Evolutionary conservation across 2,113 vertebrate genomes (phyloP).

Genomic region (Bubo scandiacus): DNA sequence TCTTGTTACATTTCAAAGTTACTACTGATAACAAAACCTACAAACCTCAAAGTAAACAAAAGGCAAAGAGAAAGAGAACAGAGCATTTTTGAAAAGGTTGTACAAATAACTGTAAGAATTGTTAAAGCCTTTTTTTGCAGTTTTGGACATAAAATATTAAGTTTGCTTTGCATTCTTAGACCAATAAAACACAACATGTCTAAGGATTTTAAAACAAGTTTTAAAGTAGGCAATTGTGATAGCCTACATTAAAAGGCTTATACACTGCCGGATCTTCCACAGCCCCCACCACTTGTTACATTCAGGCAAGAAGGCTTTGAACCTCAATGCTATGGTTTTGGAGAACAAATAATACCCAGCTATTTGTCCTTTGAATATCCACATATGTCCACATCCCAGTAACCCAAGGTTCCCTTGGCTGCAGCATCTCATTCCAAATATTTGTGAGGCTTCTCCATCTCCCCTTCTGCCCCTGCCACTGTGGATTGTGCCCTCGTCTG

Average conservation of each 20-base stretch:
- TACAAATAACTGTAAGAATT: conserved; percentile 12
- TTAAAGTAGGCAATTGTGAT: not conserved
- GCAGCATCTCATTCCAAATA: accelerated
- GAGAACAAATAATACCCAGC: not conserved
- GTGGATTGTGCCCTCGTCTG: accelerated
- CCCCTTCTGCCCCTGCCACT: not conserved
- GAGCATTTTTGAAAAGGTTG: conserved; percentile 31
- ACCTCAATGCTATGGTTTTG: not conserved
- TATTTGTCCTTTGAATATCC: not conserved
- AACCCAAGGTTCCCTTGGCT: not conserved
- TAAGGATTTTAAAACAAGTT: not conserved
- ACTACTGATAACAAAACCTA: not conserved
- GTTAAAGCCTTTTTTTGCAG: not conserved
- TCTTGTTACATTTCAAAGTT: conserved; percentile 31
- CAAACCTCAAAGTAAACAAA: conserved; percentile 18
- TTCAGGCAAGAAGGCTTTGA: not conserved
- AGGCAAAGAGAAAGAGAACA: not conserved
- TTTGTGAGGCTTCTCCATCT: accelerated
- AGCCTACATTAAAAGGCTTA: not conserved
- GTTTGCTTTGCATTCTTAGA: not conserved
- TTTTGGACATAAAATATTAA: not conserved
- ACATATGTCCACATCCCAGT: not conserved
- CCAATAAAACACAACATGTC: not conserved
- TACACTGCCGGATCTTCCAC: not conserved
- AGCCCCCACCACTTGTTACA: not conserved